Evolutionary conservation across 1,140 invertebrate species (phyloP).

Genomic region (Diabrotica virgifera): DNA sequence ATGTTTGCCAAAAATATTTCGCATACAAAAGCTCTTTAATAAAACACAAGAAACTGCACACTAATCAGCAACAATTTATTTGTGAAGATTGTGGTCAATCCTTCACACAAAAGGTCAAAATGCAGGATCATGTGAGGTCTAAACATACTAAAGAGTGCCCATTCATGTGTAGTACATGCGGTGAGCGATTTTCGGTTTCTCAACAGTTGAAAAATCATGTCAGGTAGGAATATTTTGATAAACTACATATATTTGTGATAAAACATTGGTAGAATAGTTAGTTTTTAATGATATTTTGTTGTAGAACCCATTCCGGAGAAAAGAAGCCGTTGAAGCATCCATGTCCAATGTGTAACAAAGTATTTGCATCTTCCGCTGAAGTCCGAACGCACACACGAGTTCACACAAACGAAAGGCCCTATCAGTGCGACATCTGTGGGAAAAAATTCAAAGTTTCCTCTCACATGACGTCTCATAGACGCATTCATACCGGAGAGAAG

Average conservation of each 20-base stretch:
- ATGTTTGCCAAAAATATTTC: conserved; percentile 57
- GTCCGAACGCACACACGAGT: background rate
- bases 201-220: conserved; percentile 54
- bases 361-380: background rate
- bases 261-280: too few species aligned
- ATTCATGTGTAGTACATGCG: conserved; percentile 58
- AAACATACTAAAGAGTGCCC: conserved; percentile 27
- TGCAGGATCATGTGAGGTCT: conserved; percentile 22
- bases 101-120: conserved; percentile 25
- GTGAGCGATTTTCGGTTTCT: conserved; percentile 71
- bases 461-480: conserved; percentile 51
- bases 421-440: conserved; percentile 59
- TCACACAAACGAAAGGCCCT: conserved; percentile 71
- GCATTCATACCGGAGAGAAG: conserved; percentile 33
- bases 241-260: too few species aligned
- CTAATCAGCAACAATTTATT: conserved; percentile 20
- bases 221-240: conserved; percentile 35
- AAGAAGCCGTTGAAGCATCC: conserved; percentile 38
- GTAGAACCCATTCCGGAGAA: conserved; percentile 56
- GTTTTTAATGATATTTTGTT: too few species aligned
- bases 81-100: conserved; percentile 26
- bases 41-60: conserved; percentile 28
- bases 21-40: conserved; percentile 24
- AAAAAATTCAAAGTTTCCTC: conserved; percentile 57
- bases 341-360: conserved; percentile 2